Evolutionary conservation across 2,797 vertebrate genomes (phyloP), one percentile per base, ranked within the genome.

Genomic region (Brotula barbata): DNA sequence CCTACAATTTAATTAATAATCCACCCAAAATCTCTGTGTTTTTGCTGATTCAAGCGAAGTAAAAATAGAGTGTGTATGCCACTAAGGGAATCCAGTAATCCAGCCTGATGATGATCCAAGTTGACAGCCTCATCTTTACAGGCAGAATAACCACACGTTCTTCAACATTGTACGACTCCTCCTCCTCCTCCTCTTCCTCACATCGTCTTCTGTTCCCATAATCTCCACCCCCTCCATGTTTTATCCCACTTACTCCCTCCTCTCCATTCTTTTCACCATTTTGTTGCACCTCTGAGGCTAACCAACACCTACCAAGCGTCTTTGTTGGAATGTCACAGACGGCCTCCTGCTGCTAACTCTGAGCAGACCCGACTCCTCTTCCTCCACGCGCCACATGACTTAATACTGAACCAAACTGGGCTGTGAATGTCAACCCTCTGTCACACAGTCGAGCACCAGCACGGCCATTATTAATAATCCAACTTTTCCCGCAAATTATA

Each of bases 231-330:
- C 7, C 9, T 51, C 34, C 10, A 46, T 7, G 58, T 39, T 68
- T 36, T 66, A 15, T 13, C 3, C 10, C 39, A 25, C 23, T 34
- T 28, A 25, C 46, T 58, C 12, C 7, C 47, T 51, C 54, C 11
- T 60, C 13, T 45, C 20, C 21, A 1, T 15, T 51, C 15, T 53
- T 23, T n/a, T 48, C 20, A 20, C 50, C 57, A 40, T 71, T 53
- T 46, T 28, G 28, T 16, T 31, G 1, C 57, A 10, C 43, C 50
- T 68, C 48, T 8, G 5, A 72, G 75, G 71, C 70, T 75, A 58
- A 85, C 69, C 66, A 81, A 63, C 65, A 52, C 60, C 52, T 43
- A 46, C 40, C 39, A 62, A 68, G 58, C 37, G 28, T 76, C 51
- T 62, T 20, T 0, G 34, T 63, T 46, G 49, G 63, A 43, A 78